A percentile compares a stretch with the other conserved stretches of the same genome.
Evolutionary conservation across 2,113 vertebrate genomes (phyloP).

Genomic region (Cyprinus carpio): DNA sequence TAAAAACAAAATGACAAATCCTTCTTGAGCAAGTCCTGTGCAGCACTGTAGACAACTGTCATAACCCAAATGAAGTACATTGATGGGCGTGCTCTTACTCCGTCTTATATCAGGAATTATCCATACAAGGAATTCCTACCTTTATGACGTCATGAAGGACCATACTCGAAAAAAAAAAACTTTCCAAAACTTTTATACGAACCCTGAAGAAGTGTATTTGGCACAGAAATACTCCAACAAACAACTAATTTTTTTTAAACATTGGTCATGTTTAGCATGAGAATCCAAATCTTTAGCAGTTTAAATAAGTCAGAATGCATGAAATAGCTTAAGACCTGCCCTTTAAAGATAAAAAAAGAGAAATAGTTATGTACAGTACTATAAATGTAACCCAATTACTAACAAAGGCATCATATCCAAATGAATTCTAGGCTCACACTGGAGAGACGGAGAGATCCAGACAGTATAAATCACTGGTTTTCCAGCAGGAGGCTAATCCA

Average conservation of each 20-base stretch:
- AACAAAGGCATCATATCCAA: background rate
- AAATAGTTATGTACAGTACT: background rate
- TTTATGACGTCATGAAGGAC: background rate
- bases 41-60: background rate
- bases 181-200: too few species aligned
- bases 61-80: background rate
- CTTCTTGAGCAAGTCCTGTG: background rate
- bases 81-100: background rate
- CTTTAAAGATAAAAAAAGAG: background rate
- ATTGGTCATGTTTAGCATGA: too few species aligned
- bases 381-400: background rate
- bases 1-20: too few species aligned
- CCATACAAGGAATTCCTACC: background rate
- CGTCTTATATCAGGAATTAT: too few species aligned
- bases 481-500: constrained; percentile 28
- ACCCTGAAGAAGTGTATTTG: too few species aligned
- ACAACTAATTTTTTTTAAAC: too few species aligned
- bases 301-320: background rate
- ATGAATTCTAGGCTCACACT: background rate
- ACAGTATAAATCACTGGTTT: constrained; percentile 20
- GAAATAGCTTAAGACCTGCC: background rate
- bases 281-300: background rate
- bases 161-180: too few species aligned
- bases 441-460: background rate
- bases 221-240: too few species aligned